phyloP scores from a whole-genome alignment of 2,888 invertebrate genomes.

The Pandemis heparana region DNA sequence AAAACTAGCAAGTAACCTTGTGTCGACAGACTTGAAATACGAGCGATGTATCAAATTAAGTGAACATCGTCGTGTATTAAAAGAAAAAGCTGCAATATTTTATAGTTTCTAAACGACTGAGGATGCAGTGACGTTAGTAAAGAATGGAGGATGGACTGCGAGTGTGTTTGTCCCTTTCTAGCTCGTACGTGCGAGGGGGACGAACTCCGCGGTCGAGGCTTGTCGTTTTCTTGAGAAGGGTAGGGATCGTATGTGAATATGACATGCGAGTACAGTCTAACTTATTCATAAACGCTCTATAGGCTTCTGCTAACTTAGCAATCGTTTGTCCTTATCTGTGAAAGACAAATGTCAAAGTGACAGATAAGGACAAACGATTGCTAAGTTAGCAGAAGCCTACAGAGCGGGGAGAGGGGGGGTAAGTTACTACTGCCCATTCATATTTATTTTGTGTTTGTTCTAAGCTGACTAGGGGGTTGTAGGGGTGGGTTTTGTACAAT shows the following conservation, averaged over 20 bases:
- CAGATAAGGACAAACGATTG: too few species aligned
- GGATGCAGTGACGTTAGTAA: conserved; percentile 7
- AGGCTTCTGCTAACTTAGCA: too few species aligned
- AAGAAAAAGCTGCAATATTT: background rate
- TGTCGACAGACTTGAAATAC: background rate
- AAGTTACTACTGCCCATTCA: too few species aligned
- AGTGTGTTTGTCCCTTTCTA: background rate
- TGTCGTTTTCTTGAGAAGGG: background rate
- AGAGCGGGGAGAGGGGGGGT: too few species aligned
- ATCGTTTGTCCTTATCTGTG: too few species aligned
- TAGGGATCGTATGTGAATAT: background rate
- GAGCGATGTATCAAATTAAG: background rate
- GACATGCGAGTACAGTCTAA: background rate
- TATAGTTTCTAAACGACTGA: conserved; percentile 10
- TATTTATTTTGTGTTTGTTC: too few species aligned
- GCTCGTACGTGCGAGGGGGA: background rate
- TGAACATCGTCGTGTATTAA: background rate
- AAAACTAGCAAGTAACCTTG: background rate
- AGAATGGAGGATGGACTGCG: conserved; percentile 21
- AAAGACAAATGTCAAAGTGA: too few species aligned
- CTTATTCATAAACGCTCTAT: too few species aligned
- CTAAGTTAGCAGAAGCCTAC: too few species aligned
- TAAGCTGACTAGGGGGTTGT: too few species aligned
- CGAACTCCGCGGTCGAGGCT: background rate
- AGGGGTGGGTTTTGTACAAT: too few species aligned